These are phyloP conservation scores for Drosophila lowei DNA, from an alignment of 1,140 invertebrate genomes.

Conservation along the genomic window DNA sequence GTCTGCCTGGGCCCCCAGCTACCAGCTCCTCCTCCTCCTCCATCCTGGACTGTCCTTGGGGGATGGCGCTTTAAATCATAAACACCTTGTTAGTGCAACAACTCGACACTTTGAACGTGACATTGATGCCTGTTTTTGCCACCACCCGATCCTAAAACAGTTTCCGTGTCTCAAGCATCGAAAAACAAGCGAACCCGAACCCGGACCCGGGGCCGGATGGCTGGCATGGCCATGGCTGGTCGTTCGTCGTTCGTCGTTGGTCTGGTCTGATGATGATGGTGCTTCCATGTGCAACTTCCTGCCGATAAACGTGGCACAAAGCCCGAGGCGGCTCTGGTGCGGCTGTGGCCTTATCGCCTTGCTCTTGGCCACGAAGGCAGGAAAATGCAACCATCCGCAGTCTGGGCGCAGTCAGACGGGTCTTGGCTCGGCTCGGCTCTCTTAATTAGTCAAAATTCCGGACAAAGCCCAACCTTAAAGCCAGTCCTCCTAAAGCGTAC, in stretches of 20 bases:
- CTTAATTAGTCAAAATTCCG: constrained; percentile 53
- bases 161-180: constrained; percentile 73
- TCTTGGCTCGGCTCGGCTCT: not conserved
- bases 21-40: not conserved
- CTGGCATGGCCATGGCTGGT: constrained; percentile 7
- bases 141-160: constrained; percentile 49
- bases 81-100: constrained; percentile 76
- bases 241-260: constrained; percentile 12
- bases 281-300: constrained; percentile 73
- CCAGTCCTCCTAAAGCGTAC: constrained; percentile 9
- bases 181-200: constrained; percentile 37
- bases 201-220: constrained; percentile 17
- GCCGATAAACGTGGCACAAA: constrained; percentile 62
- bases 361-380: constrained; percentile 51
- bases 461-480: constrained; percentile 9
- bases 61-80: constrained; percentile 65
- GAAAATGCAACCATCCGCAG: constrained; percentile 37
- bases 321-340: constrained; percentile 35
- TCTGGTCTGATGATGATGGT: constrained; percentile 29
- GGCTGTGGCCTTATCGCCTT: constrained; percentile 52
- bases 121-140: constrained; percentile 79
- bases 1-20: constrained; percentile 51
- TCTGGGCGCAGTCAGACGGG: constrained; percentile 20
- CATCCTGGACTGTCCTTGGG: not conserved
- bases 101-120: constrained; percentile 77